Conservation (phyloP, 2,888 invertebrate species). For the Hyposoter didymator region DNA sequence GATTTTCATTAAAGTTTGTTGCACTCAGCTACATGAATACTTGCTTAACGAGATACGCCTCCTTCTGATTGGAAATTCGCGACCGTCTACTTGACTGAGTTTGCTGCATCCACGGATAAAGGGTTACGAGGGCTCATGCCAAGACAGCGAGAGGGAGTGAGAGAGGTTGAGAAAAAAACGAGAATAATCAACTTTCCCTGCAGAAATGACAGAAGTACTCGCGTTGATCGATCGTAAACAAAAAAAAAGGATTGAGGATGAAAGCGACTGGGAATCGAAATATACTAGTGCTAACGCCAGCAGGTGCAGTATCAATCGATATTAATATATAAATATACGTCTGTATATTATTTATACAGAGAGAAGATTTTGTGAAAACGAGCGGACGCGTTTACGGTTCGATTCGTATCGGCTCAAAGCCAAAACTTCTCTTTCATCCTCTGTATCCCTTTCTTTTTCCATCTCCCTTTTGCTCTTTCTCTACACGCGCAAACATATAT, state of each 20-base stretch:
- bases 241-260: conserved; percentile 39
- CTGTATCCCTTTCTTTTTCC: conserved; percentile 34
- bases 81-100: neutral
- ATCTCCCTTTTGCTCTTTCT: conserved; percentile 1
- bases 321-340: conserved; percentile 9
- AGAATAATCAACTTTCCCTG: conserved; percentile 50
- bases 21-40: conserved; percentile 61
- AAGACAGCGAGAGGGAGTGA: neutral
- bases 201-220: conserved; percentile 34
- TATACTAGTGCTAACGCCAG: conserved; percentile 58
- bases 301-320: conserved; percentile 45
- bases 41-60: neutral
- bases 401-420: conserved; percentile 69
- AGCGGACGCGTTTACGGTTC: conserved; percentile 67
- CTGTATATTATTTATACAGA: conserved; percentile 26
- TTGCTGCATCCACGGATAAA: neutral
- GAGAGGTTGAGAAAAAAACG: conserved; percentile 26
- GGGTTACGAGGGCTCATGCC: neutral
- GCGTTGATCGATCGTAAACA: conserved; percentile 58
- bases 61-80: neutral
- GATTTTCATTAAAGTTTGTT: conserved; percentile 74
- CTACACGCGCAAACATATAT: neutral
- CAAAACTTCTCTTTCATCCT: conserved; percentile 55
- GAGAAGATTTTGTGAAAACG: conserved; percentile 55
- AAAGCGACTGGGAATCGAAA: conserved; percentile 66